These are phyloP conservation scores for Schlechtendalia chinensis DNA, from an alignment of 1,140 invertebrate genomes.

Conservation along the genomic window DNA sequence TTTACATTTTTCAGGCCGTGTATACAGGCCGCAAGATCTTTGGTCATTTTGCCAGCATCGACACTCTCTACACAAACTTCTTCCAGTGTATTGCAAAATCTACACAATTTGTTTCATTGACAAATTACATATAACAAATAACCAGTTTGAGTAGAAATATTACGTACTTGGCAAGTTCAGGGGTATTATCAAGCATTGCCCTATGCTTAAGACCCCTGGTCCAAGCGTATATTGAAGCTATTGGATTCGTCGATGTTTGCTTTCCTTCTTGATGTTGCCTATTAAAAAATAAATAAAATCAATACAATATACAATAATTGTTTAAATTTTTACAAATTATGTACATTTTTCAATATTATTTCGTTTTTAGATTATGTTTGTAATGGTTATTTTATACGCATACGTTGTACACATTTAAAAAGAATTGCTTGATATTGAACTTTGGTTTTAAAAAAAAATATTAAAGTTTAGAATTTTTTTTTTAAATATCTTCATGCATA, in stretches of 20 bases:
- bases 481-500: too few species aligned
- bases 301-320: too few species aligned
- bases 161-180: conserved; percentile 66
- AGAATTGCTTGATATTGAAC: too few species aligned
- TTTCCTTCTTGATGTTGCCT: conserved; percentile 75
- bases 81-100: conserved; percentile 61
- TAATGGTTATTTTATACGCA: too few species aligned
- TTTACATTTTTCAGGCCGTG: conserved; percentile 75
- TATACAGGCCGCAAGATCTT: conserved; percentile 85
- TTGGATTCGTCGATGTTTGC: conserved; percentile 84
- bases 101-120: not conserved
- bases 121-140: not conserved
- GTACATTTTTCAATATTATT: too few species aligned
- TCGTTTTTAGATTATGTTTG: too few species aligned
- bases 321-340: too few species aligned
- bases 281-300: not conserved
- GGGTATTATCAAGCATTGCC: conserved; percentile 77
- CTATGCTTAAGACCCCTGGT: conserved; percentile 79
- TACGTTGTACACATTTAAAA: too few species aligned
- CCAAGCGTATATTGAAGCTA: conserved; percentile 92
- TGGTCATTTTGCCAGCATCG: conserved; percentile 86
- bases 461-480: too few species aligned
- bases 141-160: conserved; percentile 1
- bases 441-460: too few species aligned
- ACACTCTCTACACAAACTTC: conserved; percentile 81